Evolutionary conservation across 2,888 invertebrate species (phyloP).

Genomic region (Thymelicus sylvestris): DNA sequence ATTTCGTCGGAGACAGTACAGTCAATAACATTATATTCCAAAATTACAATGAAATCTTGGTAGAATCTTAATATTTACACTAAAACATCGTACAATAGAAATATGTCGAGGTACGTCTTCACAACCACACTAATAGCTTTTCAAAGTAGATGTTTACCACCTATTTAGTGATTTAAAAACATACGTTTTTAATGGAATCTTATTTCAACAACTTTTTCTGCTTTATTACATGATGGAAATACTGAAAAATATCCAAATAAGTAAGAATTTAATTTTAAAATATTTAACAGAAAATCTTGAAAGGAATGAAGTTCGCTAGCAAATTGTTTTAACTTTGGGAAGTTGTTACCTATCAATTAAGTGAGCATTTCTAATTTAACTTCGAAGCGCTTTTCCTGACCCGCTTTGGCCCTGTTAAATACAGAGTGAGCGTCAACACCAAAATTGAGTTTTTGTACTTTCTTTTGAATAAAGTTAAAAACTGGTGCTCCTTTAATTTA

Average conservation of each 20-base stretch:
- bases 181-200: not conserved
- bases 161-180: not conserved
- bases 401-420: conserved; percentile 29
- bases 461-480: conserved; percentile 18
- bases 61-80: too few relatives aligned
- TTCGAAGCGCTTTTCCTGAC: conserved; percentile 56
- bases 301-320: conserved; percentile 54
- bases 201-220: not conserved
- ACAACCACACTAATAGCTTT: not conserved
- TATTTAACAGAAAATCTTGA: conserved; percentile 28
- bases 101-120: too few relatives aligned
- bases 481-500: conserved; percentile 16
- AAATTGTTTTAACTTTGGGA: conserved; percentile 55
- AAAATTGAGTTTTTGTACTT: conserved; percentile 26
- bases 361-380: conserved; percentile 80
- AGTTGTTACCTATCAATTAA: conserved; percentile 51
- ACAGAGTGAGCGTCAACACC: conserved; percentile 28
- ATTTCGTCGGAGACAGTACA: too few relatives aligned
- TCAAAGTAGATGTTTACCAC: not conserved
- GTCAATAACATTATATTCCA: too few relatives aligned
- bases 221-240: not conserved
- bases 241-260: not conserved
- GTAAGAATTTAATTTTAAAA: conserved; percentile 21
- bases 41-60: too few relatives aligned
- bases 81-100: too few relatives aligned